Evolutionary conservation across 2,888 invertebrate species (phyloP).

Genomic region (Anaspis maculata): DNA sequence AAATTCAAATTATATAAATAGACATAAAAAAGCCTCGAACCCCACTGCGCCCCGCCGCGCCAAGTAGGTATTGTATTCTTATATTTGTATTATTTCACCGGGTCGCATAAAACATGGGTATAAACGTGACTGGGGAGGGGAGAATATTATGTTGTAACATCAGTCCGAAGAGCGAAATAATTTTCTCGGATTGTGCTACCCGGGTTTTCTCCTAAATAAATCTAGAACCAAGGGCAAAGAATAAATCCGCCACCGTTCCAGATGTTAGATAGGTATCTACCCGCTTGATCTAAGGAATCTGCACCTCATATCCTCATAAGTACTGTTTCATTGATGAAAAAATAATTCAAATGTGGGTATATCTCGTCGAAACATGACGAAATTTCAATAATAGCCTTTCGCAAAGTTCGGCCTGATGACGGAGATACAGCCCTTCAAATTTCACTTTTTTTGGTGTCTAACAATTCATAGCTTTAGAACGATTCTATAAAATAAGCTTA

Average conservation of each 20-base stretch:
- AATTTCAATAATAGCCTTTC: too few species aligned
- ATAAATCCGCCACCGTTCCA: too few species aligned
- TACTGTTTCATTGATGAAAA: constrained; percentile 1
- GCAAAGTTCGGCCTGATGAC: too few species aligned
- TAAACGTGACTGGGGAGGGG: constrained; percentile 18
- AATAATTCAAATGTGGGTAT: constrained; percentile 2
- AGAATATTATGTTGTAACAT: constrained; percentile 17
- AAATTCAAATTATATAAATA: constrained; percentile 15
- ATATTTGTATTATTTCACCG: constrained; percentile 15
- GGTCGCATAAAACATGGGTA: constrained; percentile 13
- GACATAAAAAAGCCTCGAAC: constrained; percentile 14
- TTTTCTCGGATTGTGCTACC: constrained; percentile 16
- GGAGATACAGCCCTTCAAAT: too few species aligned
- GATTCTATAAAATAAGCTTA: too few species aligned
- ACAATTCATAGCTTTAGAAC: too few species aligned
- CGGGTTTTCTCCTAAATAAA: constrained; percentile 6
- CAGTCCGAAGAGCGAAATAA: constrained; percentile 17
- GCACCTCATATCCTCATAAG: constrained; percentile 3
- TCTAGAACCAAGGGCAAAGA: constrained; percentile 7
- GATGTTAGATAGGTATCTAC: too few species aligned
- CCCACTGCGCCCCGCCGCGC: too few species aligned
- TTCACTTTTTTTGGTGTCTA: too few species aligned
- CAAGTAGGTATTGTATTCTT: constrained; percentile 13
- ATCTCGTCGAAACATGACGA: too few species aligned
- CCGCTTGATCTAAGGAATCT: constrained; percentile 7